These are phyloP conservation scores for Ennomos quercinarius DNA, from an alignment of 2,888 invertebrate genomes.

Conservation along the genomic window DNA sequence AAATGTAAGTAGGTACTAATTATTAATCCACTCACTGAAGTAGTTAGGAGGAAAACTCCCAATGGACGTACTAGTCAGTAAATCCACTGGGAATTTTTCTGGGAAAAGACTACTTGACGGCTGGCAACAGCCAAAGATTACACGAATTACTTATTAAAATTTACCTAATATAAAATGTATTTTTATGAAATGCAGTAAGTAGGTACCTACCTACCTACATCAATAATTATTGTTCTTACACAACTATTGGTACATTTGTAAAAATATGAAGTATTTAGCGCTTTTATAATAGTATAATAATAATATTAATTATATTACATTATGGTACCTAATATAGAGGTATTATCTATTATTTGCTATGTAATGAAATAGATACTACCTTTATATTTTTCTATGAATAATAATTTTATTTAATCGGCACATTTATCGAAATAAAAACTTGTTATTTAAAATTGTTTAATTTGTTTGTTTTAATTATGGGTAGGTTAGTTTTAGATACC, in stretches of 20 bases:
- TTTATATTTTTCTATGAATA: constrained; percentile 31
- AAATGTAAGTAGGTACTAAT: no score
- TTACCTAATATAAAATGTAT: no score
- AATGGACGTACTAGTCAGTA: no score
- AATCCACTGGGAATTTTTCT: no score
- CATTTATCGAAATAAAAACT: constrained; percentile 80
- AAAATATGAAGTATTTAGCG: constrained; percentile 53
- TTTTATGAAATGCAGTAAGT: no score
- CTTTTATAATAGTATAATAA: constrained; percentile 55
- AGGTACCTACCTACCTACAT: background rate
- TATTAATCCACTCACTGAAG: no score
- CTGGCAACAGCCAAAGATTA: no score
- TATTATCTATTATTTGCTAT: constrained; percentile 57
- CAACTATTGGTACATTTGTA: constrained; percentile 36
- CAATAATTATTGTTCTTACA: constrained; percentile 42
- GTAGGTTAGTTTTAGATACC: no score
- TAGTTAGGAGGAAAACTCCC: no score
- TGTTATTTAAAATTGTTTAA: constrained; percentile 76
- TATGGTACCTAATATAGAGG: constrained; percentile 46
- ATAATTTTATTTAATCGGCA: constrained; percentile 69
- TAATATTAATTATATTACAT: constrained; percentile 39
- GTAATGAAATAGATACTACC: no score
- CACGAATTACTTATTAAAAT: no score
- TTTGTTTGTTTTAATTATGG: constrained; percentile 55
- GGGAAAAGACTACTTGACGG: no score